phyloP scores from a whole-genome alignment of 1,140 invertebrate species.

The Sitobion miscanthi region DNA sequence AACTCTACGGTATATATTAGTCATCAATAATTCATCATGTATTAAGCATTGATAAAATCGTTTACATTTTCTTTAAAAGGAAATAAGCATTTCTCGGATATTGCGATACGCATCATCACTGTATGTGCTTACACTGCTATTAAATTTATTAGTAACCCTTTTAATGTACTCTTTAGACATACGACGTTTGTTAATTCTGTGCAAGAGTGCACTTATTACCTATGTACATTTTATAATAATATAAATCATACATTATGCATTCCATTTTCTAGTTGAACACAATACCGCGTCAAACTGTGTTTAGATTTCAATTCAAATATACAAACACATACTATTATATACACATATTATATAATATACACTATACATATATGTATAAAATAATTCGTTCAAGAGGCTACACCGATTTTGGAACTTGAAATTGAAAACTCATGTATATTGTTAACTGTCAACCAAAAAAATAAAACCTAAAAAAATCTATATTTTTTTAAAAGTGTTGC shows the following conservation, averaged over 20 bases:
- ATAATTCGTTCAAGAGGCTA: too few species aligned
- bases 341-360: too few species aligned
- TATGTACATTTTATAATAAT: conserved; percentile 3
- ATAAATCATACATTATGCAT: conserved; percentile 9
- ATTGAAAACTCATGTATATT: too few species aligned
- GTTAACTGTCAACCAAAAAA: too few species aligned
- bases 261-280: neutral
- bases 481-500: too few species aligned
- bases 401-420: too few species aligned
- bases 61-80: neutral
- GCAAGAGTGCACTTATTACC: neutral
- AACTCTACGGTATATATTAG: neutral
- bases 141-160: neutral
- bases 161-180: neutral
- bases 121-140: neutral
- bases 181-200: neutral
- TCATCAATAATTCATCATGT: neutral
- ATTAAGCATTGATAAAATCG: neutral
- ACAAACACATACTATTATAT: too few species aligned
- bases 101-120: neutral
- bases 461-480: too few species aligned
- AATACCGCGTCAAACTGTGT: neutral
- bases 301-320: neutral
- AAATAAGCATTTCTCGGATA: neutral
- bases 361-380: too few species aligned